Evolutionary conservation across 2,113 vertebrate genomes (phyloP).

Genomic region (Cephalopterus ornatus): DNA sequence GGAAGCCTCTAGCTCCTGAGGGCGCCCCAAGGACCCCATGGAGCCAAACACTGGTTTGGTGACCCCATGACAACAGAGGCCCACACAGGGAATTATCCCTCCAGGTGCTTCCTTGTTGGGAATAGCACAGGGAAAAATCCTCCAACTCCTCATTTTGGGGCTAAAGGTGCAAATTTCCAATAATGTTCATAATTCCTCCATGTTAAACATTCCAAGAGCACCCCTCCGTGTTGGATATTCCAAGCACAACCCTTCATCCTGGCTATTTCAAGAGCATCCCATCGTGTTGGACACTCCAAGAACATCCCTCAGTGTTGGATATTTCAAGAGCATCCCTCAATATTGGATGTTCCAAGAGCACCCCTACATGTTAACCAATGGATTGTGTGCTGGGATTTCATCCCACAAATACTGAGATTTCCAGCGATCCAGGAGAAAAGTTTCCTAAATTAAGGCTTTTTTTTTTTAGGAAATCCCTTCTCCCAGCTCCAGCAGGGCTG

Average conservation of each 20-base stretch:
- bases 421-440: rapidly evolving
- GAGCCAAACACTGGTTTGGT: rapidly evolving
- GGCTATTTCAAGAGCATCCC: neutral
- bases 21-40: too few relatives aligned
- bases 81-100: neutral
- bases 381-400: neutral
- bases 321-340: neutral
- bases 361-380: neutral
- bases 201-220: neutral
- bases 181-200: neutral
- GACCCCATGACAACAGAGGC: rapidly evolving
- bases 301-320: neutral
- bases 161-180: neutral
- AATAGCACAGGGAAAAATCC: rapidly evolving
- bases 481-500: neutral
- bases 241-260: rapidly evolving
- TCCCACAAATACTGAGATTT: rapidly evolving
- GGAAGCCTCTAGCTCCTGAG: too few relatives aligned
- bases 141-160: rapidly evolving
- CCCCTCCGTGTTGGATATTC: neutral
- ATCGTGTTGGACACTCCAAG: neutral
- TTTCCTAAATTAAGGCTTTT: rapidly evolving
- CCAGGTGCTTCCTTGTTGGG: rapidly evolving
- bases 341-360: neutral
- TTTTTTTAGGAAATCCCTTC: neutral